Evolutionary conservation across 2,113 vertebrate species (phyloP), one percentile per base, ranked within the genome.

Genomic region (Sakesphorus luctuosus): DNA sequence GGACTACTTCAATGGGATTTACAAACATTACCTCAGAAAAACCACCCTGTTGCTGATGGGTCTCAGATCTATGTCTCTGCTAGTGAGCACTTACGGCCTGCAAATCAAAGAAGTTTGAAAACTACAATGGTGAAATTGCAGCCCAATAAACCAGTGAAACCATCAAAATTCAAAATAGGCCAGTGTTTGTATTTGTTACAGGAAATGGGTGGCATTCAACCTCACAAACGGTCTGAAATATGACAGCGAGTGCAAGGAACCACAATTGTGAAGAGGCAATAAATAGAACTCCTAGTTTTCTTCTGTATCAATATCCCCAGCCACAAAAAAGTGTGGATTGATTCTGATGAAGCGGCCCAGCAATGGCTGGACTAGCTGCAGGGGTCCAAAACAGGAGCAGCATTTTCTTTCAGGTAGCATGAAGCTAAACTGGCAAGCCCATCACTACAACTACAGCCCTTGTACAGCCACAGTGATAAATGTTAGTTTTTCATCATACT

Each of bases 181-280:
- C 12, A 33, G 13, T 44, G 26, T 43, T 65, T 50, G 6, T 36
- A 35, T 23, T 44, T 33, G 10, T 56, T 76, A 50, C 1, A 56
- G 40, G n/a, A 71, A 76, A 73, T 0, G 10, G 2, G 33, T 73
- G 7, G 82, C 52, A 62, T 33, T 43, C 20, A 84, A 21, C 13
- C 18, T 65, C 23, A 24, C 3, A 7, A 43, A 25, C 0, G 5
- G 11, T 19, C 18, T 43, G n/a, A 83, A 79, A 79, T 35, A 69
- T 0, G 1, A 40, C 36, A 82, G 21, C 1, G 2, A 92, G 33
- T 7, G 14, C 38, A 36, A 29, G 59, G 87, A 79, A 50, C 6
- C 19, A 29, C 28, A 82, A 1, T 0, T 18, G 3, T 13, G 46
- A 65, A 35, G 10, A 31, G 10, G 16, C 47, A 88, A 40, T 0